Evolutionary conservation across 2,113 vertebrate species (phyloP), one percentile per base, ranked within the genome.

Genomic region (Loxodonta africana): DNA sequence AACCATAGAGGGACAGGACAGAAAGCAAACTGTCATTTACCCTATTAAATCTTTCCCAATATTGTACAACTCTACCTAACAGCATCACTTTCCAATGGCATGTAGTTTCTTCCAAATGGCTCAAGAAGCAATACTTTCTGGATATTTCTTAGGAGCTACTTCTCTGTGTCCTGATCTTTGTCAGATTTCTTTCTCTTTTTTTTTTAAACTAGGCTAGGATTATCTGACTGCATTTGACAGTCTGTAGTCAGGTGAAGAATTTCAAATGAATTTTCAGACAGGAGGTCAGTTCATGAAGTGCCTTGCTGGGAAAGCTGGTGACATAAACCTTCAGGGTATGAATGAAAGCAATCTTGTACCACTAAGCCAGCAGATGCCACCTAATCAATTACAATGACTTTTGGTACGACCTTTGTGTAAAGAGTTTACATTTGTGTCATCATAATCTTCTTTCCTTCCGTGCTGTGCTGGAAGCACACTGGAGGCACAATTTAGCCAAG

Each of bases 311-410:
- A 97, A 85, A 98, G 30, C 69, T 92, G 83, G 76, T 97, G 91
- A 98, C 90, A 97, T 80, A 96, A 98, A 97, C 94, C 88, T 53
- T 11, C 73, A 85, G 85, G 67, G 63, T 88, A 85, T 60, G 94
- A 95, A 89, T 96, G 96, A 97, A 97, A 98, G 67, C 65, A 96
- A 69, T 44, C 94, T 96, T 90, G 25, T 93, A 87, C 51, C 84
- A 63, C 84, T 44, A 87, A 92, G 89, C 33, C 71, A 95, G 84
- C 84, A 95, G 89, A 97, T 95, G 97, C 73, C 80, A 90, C 37
- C 77, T 81, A 95, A 97, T 98, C 96, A 96, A 88, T 98, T 98
- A 97, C 17, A 7, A 23, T 92, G 95, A 97, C 91, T 98, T 89
- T 97, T 88, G 88, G 74, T 41, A 90, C 0, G 63, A 97, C 44